These are phyloP conservation scores for Antheraea yamamai DNA, from an alignment of 2,888 invertebrate species.

Conservation along the genomic window DNA sequence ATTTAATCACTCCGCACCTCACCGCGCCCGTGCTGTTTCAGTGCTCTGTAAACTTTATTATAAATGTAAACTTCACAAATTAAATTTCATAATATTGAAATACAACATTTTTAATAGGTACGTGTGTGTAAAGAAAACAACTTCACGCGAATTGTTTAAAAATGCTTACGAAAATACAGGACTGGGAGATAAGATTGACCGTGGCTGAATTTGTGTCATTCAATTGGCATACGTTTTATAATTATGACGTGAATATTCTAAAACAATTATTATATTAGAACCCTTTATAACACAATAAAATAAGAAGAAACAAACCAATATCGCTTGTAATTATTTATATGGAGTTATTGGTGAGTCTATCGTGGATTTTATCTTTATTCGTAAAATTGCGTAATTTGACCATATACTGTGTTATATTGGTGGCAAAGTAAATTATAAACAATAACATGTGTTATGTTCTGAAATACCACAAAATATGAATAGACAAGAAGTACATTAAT, in stretches of 20 bases:
- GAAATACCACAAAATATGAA: too few relatives aligned
- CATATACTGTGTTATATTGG: too few relatives aligned
- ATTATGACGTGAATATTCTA: neutral
- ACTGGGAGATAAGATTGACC: slow-evolving; percentile 48
- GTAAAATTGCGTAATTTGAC: too few relatives aligned
- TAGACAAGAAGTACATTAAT: too few relatives aligned
- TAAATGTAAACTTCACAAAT: neutral
- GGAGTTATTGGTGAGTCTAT: too few relatives aligned
- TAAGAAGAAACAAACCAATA: too few relatives aligned
- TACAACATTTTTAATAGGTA: slow-evolving; percentile 39
- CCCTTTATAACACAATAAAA: too few relatives aligned
- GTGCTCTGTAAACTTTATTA: neutral
- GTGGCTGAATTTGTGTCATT: slow-evolving; percentile 33
- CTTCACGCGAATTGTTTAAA: slow-evolving; percentile 54
- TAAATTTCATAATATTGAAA: slow-evolving; percentile 13
- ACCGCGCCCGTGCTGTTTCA: slow-evolving; percentile 13
- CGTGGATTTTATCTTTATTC: neutral
- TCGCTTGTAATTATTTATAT: too few relatives aligned
- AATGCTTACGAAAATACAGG: slow-evolving; percentile 33
- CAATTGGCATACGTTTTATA: neutral
- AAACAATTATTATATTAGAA: too few relatives aligned
- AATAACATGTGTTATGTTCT: too few relatives aligned
- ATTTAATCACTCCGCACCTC: slow-evolving; percentile 47
- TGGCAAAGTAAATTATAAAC: too few relatives aligned
- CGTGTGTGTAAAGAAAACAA: neutral